Evolutionary conservation across 2,888 invertebrate genomes (phyloP).

Genomic region (Drosophila anomalata): DNA sequence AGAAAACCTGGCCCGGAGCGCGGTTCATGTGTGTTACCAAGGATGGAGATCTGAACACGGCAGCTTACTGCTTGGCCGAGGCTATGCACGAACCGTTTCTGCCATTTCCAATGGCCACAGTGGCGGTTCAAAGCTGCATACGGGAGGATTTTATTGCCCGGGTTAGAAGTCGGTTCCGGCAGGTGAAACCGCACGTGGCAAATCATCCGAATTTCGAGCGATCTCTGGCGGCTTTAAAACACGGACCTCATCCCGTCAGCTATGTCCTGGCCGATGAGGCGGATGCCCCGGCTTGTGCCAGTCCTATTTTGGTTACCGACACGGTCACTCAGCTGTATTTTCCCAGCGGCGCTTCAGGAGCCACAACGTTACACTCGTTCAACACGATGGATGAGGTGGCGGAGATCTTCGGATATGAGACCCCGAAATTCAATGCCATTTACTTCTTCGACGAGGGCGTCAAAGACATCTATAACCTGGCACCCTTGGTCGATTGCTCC

Average conservation of each 20-base stretch:
- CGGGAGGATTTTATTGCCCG: constrained; percentile 65
- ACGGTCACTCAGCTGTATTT: constrained; percentile 71
- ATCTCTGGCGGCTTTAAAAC: constrained; percentile 46
- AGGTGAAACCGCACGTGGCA: constrained; percentile 56
- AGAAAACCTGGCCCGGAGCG: constrained; percentile 45
- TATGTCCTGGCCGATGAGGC: constrained; percentile 52
- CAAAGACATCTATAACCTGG: constrained; percentile 71
- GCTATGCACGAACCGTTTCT: constrained; percentile 72
- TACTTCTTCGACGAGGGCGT: constrained; percentile 79
- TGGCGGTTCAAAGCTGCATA: constrained; percentile 78
- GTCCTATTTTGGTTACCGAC: constrained; percentile 71
- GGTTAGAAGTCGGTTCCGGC: constrained; percentile 61
- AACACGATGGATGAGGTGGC: constrained; percentile 70
- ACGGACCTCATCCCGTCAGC: constrained; percentile 46
- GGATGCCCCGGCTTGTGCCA: constrained; percentile 50
- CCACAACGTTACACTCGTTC: constrained; percentile 74
- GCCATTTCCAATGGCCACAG: constrained; percentile 64
- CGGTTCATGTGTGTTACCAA: constrained; percentile 76
- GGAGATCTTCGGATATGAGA: constrained; percentile 58
- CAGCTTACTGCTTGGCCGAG: constrained; percentile 70
- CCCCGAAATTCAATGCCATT: constrained; percentile 51
- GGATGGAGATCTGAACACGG: constrained; percentile 77
- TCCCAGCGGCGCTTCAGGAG: constrained; percentile 50
- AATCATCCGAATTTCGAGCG: constrained; percentile 46
- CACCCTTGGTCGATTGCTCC: constrained; percentile 53